Evolutionary conservation across 2,113 vertebrate species (phyloP).

Genomic region (Alethe diademata): DNA sequence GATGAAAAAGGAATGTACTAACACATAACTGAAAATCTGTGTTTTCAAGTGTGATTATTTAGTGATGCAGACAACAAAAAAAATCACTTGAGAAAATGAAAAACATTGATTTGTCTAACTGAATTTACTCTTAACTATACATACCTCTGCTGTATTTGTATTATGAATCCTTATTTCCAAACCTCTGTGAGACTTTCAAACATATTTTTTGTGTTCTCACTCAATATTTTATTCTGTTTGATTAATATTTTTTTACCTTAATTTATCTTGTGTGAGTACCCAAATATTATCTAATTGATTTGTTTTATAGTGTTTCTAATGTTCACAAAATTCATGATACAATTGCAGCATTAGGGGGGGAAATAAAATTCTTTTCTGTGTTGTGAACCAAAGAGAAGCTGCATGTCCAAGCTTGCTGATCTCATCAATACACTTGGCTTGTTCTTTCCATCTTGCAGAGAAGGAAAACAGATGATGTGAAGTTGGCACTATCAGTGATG

Average conservation of each 20-base stretch:
- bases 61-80: background rate
- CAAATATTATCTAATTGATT: background rate
- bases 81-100: background rate
- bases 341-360: too few species aligned
- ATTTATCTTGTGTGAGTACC: background rate
- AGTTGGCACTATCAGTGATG: background rate
- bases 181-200: background rate
- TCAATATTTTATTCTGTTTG: background rate
- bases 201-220: background rate
- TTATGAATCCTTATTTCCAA: background rate
- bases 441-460: background rate
- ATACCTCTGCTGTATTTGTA: background rate
- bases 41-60: background rate
- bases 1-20: background rate
- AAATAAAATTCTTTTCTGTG: background rate
- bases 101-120: background rate
- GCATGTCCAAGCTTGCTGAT: background rate
- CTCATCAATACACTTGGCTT: background rate
- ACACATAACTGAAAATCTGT: background rate
- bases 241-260: background rate
- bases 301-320: background rate
- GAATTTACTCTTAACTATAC: background rate
- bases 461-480: background rate
- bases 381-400: background rate
- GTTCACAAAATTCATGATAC: fast-evolving